Evolutionary conservation across 2,113 vertebrate species (phyloP).

Genomic region (Loxodonta africana): DNA sequence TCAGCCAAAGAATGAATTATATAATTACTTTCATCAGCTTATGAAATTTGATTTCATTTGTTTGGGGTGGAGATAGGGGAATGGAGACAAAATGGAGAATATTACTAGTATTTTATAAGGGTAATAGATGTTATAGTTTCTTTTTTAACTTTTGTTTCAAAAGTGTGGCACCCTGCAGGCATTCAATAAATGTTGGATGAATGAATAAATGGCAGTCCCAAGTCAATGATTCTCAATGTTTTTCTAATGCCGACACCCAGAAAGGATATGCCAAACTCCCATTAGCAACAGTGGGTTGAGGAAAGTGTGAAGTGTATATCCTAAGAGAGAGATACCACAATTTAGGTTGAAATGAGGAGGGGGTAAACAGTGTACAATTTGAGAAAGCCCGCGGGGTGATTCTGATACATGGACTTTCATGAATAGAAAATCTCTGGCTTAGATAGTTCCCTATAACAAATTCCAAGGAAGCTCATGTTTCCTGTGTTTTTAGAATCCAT

Average conservation of each 20-base stretch:
- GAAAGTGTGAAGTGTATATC: background rate
- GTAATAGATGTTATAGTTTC: background rate
- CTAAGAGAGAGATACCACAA: background rate
- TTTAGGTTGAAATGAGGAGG: background rate
- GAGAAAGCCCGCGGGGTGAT: background rate
- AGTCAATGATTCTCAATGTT: background rate
- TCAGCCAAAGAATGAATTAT: background rate
- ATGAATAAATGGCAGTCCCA: background rate
- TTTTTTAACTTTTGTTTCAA: background rate
- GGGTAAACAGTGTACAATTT: background rate
- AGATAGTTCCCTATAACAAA: background rate
- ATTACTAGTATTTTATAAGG: background rate
- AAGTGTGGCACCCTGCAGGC: background rate
- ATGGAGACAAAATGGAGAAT: background rate
- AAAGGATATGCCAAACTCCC: background rate
- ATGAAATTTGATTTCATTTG: background rate
- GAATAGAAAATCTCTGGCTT: background rate
- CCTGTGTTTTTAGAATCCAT: background rate
- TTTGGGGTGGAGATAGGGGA: background rate
- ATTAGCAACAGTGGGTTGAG: background rate
- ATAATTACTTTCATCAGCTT: background rate
- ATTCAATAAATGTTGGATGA: background rate
- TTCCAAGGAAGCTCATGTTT: constrained; percentile 3
- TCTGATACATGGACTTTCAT: background rate
- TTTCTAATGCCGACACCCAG: background rate